Evolutionary conservation across 2,113 vertebrate species (phyloP), one percentile per base, ranked within the genome.

Genomic region (Dendrocopos noguchii): DNA sequence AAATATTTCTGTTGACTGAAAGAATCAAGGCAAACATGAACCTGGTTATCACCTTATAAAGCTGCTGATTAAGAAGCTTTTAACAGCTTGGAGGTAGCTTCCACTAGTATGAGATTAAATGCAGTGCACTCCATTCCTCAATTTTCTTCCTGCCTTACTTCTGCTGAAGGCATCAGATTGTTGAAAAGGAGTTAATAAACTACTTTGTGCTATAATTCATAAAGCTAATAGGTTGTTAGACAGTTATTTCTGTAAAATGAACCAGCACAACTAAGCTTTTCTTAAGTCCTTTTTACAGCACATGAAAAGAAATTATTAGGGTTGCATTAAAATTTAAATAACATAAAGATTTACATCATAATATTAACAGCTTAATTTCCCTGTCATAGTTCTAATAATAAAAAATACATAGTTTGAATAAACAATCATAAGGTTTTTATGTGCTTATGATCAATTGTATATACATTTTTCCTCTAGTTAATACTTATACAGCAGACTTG

Each of bases 301-400:
- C 59, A 81, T 79, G 81, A 96, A 97, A 96, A 76, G 85, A 88
- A 97, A 81, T 95, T 95, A 95, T 96, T 95, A 97, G 80, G 67
- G 31, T 89, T 92, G 25, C 87, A 94, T 96, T 97, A 91, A 97
- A 95, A 94, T 95, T 92, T 95, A 97, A 96, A 90, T 96, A 95
- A 95, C 95, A 94, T 96, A 81, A 96, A 95, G 79, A 50, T 60
- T 91, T 95, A 88, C 22, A 96, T 97, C 94, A 93, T 94, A 88
- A 95, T 96, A 96, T 95, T 95, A 97, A 92, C 65, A 95, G 77
- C 91, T 53, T 88, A 91, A 87, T 96, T 96, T 90, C 82, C 84
- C 84, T 90, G 78, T 74, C 34, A 55, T 94, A 95, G 19, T 88
- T 86, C 75, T 74, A 82, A 87, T 93, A 91, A 95, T 96, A 74